Evolutionary conservation across 2,888 invertebrate species (phyloP).

Genomic region (Myopa testacea): DNA sequence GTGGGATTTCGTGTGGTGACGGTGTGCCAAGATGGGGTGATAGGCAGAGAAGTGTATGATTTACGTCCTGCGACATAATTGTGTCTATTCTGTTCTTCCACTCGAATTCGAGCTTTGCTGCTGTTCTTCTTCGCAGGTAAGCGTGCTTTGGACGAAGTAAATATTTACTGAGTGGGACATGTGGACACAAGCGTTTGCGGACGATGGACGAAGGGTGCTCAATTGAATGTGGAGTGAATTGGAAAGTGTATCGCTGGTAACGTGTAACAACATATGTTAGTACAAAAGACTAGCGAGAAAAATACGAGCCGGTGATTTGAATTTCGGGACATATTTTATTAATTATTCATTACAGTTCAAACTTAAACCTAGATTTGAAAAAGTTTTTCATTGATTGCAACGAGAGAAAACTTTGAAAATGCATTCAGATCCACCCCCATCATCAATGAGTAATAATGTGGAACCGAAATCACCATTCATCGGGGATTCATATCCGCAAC

Average conservation of each 20-base stretch:
- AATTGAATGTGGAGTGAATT: not conserved
- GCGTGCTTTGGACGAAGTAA: not conserved
- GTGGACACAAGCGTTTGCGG: not conserved
- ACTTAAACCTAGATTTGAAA: no score
- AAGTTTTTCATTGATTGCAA: no score
- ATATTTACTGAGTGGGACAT: conserved; percentile 4
- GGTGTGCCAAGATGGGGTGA: not conserved
- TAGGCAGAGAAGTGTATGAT: conserved; percentile 26
- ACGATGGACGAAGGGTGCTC: no score
- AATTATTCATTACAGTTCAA: no score
- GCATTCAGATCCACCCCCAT: no score
- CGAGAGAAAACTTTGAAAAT: no score
- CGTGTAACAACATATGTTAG: no score
- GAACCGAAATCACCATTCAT: not conserved
- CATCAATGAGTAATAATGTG: not conserved
- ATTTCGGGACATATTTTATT: no score
- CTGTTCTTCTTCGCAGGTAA: not conserved
- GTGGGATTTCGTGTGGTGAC: not conserved
- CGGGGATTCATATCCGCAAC: no score
- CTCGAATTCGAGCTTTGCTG: not conserved
- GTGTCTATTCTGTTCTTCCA: not conserved
- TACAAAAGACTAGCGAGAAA: no score
- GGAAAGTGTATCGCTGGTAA: not conserved
- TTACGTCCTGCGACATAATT: conserved; percentile 37
- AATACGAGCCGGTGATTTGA: no score